Evolutionary conservation across 2,113 vertebrate species (phyloP), one percentile per base, ranked within the genome.

Genomic region (Physeter macrocephalus): DNA sequence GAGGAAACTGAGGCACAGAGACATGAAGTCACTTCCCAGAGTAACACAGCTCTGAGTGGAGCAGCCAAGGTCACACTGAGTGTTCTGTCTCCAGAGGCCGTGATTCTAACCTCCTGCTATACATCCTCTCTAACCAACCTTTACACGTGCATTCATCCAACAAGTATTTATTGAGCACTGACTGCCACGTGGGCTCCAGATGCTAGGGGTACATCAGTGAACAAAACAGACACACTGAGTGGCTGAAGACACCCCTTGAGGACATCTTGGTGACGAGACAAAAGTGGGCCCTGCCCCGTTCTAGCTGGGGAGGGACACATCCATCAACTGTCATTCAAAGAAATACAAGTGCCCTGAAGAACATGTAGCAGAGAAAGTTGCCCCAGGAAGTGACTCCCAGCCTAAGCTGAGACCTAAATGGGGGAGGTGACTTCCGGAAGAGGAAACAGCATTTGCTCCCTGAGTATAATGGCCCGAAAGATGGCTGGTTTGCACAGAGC

Each of bases 41-140:
- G 17, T 23, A 27, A 34, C 18, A 46, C 17, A 93, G 62, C 15
- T 36, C 34, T 86, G 54, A 62, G 64, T 31, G 10, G 27, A 20
- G 66, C 1, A 5, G 41, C 11, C 3, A 89, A 81, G 59, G n/a
- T 59, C 36, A 74, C 75, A 31, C 54, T 13, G 4, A 57, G 57
- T 91, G 49, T 57, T 95, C 90, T 88, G 96, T 61, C 90, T 93
- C 95, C 66, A n/a, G 72, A 36, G 10, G 21, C 75, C 36, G 11
- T n/a, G 23, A 20, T 31, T 85, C 20, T 64, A 34, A 25, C n/a
- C 52, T 43, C 11, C 25, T 39, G 25, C 4, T 39, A 2, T 27
- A 11, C 2, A 6, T 9, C 15, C 69, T 31, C 36, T n/a, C 43
- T 15, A 71, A 67, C 54, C 69, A 84, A 20, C 31, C 27, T 87